Evolutionary conservation across 2,797 vertebrate genomes (phyloP).

Genomic region (Propithecus perrieri): DNA sequence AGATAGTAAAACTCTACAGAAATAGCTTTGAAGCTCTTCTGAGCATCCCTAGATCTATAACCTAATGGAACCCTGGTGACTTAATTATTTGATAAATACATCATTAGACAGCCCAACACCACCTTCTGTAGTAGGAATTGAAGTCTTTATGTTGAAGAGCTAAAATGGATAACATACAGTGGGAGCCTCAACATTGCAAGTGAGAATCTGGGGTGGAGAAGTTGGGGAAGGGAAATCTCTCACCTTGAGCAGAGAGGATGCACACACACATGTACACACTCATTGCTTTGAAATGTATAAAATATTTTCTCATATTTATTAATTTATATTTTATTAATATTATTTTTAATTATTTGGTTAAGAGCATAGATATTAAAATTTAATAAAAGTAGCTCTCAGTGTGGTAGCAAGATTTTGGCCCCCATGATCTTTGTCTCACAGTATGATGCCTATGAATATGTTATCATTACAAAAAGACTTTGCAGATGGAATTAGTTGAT

Average conservation of each 20-base stretch:
- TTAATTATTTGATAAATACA: conserved; percentile 19
- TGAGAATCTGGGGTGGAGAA: not conserved
- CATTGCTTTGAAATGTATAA: not conserved
- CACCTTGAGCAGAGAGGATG: not conserved
- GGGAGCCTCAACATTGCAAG: not conserved
- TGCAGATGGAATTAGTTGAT: conserved; percentile 15
- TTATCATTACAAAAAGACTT: not conserved
- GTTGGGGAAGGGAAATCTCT: not conserved
- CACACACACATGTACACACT: not conserved
- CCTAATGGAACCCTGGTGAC: not conserved
- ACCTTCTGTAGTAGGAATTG: not conserved
- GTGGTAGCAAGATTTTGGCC: not conserved
- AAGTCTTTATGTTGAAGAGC: not conserved
- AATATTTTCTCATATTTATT: not conserved
- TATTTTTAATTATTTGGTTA: conserved; percentile 4
- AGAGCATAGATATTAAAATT: conserved; percentile 8
- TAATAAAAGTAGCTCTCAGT: not conserved
- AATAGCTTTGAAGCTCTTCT: not conserved
- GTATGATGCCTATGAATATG: not conserved
- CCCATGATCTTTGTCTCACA: not conserved
- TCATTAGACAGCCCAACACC: not conserved
- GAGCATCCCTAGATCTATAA: not conserved
- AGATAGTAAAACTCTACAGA: not conserved
- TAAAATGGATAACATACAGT: not conserved
- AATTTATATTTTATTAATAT: conserved; percentile 26